These are phyloP conservation scores for Cryptus armator DNA, from an alignment of 2,888 invertebrate genomes.

Conservation along the genomic window DNA sequence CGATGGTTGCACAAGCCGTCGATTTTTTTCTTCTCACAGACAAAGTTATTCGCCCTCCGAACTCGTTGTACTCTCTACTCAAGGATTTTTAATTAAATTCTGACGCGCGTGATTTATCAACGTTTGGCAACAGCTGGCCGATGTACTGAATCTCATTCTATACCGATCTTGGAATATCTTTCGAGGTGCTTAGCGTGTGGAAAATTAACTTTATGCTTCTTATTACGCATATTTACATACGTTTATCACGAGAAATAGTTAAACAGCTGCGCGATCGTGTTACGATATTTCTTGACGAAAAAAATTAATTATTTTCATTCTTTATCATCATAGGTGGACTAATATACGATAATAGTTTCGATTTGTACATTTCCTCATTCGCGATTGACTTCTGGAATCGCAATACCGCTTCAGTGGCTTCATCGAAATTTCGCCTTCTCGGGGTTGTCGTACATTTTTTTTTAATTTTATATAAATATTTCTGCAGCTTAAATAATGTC, in stretches of 20 bases:
- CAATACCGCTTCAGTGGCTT: constrained; percentile 18
- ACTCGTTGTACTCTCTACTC: constrained; percentile 54
- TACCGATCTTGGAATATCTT: constrained; percentile 6
- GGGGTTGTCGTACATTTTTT: not conserved
- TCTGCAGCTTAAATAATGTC: not conserved
- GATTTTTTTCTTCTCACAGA: constrained; percentile 35
- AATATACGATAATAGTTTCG: not conserved
- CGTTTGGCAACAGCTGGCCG: constrained; percentile 62
- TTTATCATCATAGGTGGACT: not conserved
- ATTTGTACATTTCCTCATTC: constrained; percentile 2
- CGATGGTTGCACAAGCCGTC: not conserved
- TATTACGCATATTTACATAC: constrained; percentile 23
- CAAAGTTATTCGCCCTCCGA: constrained; percentile 46
- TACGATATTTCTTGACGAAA: not conserved
- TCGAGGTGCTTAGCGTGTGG: constrained; percentile 17
- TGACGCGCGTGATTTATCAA: constrained; percentile 67
- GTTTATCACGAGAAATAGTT: constrained; percentile 17
- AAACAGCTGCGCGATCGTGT: not conserved
- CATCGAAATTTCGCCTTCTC: constrained; percentile 26
- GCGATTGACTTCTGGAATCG: constrained; percentile 18
- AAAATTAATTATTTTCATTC: not conserved
- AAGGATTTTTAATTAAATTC: constrained; percentile 71
- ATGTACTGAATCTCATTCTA: constrained; percentile 32
- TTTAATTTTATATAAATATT: not conserved
- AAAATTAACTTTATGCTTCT: constrained; percentile 23